Evolutionary conservation across 2,113 vertebrate species (phyloP).

Genomic region (Microtus pennsylvanicus): DNA sequence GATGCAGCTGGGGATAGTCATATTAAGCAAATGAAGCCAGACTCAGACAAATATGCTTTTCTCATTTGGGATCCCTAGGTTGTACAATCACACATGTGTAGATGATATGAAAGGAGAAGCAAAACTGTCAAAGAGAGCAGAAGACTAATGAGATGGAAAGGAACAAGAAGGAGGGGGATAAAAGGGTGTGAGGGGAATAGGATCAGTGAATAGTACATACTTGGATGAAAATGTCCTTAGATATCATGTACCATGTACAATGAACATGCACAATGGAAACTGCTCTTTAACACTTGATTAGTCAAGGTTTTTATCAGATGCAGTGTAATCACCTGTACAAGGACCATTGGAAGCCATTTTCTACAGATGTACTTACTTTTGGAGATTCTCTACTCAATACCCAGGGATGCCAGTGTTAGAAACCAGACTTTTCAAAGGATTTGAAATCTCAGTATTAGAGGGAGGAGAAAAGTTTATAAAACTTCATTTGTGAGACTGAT

Average conservation of each 20-base stretch:
- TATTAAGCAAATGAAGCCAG: not conserved
- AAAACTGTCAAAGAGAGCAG: not conserved
- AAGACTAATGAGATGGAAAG: not conserved
- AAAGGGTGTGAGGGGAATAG: not conserved
- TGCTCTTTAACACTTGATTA: constrained; percentile 1
- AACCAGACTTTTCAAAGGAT: constrained; percentile 46
- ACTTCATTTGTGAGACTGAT: constrained; percentile 11
- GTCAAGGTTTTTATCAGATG: constrained; percentile 21
- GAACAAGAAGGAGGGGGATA: not conserved
- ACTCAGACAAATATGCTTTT: not conserved
- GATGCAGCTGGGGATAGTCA: not conserved
- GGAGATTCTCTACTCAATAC: not conserved
- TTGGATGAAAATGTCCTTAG: not conserved
- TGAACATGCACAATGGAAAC: not conserved
- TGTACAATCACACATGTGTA: not conserved
- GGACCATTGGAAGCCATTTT: not conserved
- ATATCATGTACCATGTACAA: too few relatives aligned
- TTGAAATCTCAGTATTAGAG: constrained; percentile 43
- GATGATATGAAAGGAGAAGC: not conserved
- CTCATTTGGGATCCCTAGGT: not conserved
- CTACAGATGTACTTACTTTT: constrained; percentile 3
- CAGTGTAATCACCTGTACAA: not conserved
- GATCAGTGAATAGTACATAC: not conserved
- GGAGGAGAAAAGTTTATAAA: constrained; percentile 37
- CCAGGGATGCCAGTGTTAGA: constrained; percentile 2